These are phyloP conservation scores for Drosophila cyrtoloma DNA, from an alignment of 2,888 invertebrate species.

Conservation along the genomic window DNA sequence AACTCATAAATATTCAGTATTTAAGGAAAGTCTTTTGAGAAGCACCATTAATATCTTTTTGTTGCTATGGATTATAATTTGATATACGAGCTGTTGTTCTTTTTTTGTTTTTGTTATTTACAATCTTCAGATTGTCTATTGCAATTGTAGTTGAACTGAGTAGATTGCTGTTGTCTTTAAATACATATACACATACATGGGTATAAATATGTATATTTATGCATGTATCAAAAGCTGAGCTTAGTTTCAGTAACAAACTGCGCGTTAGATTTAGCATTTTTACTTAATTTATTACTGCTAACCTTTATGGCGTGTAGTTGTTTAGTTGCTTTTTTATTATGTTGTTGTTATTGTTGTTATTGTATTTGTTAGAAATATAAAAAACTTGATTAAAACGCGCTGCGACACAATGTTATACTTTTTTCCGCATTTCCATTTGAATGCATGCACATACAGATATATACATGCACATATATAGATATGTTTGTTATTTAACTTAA, in stretches of 20 bases:
- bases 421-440: slow-evolving; percentile 15
- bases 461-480: slow-evolving; percentile 2
- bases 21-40: neutral
- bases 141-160: slow-evolving; percentile 6
- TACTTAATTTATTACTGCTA: slow-evolving; percentile 55
- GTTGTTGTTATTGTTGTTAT: slow-evolving; percentile 21
- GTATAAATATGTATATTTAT: slow-evolving; percentile 1
- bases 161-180: neutral
- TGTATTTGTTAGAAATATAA: slow-evolving; percentile 11
- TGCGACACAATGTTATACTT: slow-evolving; percentile 28
- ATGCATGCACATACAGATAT: slow-evolving; percentile 12
- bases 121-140: slow-evolving; percentile 9
- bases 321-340: slow-evolving; percentile 1
- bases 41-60: neutral
- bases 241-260: slow-evolving; percentile 52
- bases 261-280: slow-evolving; percentile 59
- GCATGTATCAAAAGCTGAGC: slow-evolving; percentile 1
- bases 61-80: neutral
- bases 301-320: slow-evolving; percentile 49
- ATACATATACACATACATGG: neutral
- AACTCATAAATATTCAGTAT: neutral
- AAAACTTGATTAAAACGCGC: slow-evolving; percentile 44
- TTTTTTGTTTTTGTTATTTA: neutral
- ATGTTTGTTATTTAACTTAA: neutral
- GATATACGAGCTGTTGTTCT: neutral